Conservation (phyloP, 2,888 invertebrate genomes). For the Chaitophorus viminalis region DNA sequence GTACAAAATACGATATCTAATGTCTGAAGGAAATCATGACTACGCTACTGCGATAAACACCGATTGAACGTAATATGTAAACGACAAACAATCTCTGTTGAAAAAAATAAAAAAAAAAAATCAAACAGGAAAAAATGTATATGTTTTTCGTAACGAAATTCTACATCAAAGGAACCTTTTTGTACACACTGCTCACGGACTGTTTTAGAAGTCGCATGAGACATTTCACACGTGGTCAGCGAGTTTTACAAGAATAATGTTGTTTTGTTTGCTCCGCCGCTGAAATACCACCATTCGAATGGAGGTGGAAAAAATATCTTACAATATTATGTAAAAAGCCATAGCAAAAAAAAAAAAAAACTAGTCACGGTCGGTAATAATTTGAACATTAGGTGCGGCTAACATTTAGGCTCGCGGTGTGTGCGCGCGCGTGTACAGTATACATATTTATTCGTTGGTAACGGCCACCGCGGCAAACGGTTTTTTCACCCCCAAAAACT, state of each 20-base stretch:
- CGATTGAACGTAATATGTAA: background rate
- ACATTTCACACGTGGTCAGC: background rate
- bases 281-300: background rate
- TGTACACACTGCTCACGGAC: too few relatives aligned
- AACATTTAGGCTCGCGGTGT: slow-evolving; percentile 10
- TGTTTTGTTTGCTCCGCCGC: background rate
- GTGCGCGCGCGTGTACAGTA: background rate
- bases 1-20: background rate
- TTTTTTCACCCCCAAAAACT: slow-evolving; percentile 28
- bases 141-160: background rate
- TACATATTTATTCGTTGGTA: slow-evolving; percentile 12
- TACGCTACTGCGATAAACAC: background rate
- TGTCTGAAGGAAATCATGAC: too few relatives aligned
- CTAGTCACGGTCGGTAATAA: slow-evolving; percentile 52
- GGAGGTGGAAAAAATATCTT: background rate
- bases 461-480: background rate
- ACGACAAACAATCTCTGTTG: too few relatives aligned
- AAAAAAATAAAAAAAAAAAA: too few relatives aligned
- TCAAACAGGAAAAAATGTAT: too few relatives aligned
- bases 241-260: slow-evolving; percentile 6
- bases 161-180: too few relatives aligned
- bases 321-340: background rate
- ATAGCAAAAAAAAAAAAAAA: slow-evolving; percentile 5
- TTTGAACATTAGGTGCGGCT: slow-evolving; percentile 53
- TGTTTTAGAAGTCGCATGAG: background rate